These are phyloP conservation scores for Lobophora halterata DNA, from an alignment of 2,888 invertebrate species.

Conservation along the genomic window DNA sequence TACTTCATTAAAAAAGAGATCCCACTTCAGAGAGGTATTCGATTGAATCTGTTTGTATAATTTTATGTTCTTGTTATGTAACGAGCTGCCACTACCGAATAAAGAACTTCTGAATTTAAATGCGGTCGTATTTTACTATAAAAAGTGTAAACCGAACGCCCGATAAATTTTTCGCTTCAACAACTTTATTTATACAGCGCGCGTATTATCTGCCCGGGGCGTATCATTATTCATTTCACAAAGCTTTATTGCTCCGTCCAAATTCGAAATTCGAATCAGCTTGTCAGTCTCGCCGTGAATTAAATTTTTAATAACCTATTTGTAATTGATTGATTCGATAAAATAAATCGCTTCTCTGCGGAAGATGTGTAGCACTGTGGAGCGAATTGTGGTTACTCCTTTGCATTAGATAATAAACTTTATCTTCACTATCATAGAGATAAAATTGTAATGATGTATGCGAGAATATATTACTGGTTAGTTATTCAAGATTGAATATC, in stretches of 20 bases:
- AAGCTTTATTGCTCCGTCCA: constrained; percentile 60
- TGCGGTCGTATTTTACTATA: constrained; percentile 17
- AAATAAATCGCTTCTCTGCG: constrained; percentile 55
- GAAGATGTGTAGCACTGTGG: constrained; percentile 43
- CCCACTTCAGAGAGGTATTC: constrained; percentile 8
- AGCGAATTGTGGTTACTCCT: constrained; percentile 51
- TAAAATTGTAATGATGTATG: too few relatives aligned
- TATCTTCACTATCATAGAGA: constrained; percentile 11
- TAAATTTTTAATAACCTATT: constrained; percentile 63
- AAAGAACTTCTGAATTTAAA: constrained; percentile 19
- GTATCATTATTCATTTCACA: constrained; percentile 64
- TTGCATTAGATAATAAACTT: constrained; percentile 20
- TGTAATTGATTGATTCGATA: constrained; percentile 70
- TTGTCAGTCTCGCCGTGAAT: constrained; percentile 50
- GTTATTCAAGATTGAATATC: too few relatives aligned
- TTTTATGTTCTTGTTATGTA: constrained; percentile 9
- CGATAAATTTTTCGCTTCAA: constrained; percentile 69
- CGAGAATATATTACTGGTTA: too few relatives aligned
- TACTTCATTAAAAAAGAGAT: constrained; percentile 22
- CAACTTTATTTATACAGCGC: constrained; percentile 66
- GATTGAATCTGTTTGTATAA: constrained; percentile 8
- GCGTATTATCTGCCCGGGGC: constrained; percentile 62
- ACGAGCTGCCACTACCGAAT: constrained; percentile 18
- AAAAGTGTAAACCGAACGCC: constrained; percentile 26
- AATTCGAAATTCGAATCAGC: constrained; percentile 41